These are phyloP conservation scores for Clarias gariepinus DNA, from an alignment of 2,113 vertebrate species.

Conservation along the genomic window DNA sequence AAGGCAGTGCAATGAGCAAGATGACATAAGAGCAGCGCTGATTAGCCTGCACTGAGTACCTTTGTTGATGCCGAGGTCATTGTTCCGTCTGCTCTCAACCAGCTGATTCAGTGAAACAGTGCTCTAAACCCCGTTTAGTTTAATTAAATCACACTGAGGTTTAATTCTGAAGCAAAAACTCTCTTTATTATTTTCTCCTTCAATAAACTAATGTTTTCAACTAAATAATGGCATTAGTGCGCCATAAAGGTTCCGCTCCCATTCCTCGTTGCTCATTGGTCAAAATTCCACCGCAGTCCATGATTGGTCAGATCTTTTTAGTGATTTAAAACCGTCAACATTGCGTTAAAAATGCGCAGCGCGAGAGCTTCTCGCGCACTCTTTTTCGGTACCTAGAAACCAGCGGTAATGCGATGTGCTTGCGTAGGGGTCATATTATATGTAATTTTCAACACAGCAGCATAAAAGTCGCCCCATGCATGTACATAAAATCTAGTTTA, in stretches of 20 bases:
- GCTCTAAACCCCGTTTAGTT: too few species aligned
- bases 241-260: slow-evolving; percentile 34
- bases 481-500: not conserved
- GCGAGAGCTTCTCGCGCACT: too few species aligned
- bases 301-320: slow-evolving; percentile 37
- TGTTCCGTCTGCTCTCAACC: slow-evolving; percentile 26
- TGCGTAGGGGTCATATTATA: not conserved
- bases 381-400: not conserved
- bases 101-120: not conserved
- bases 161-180: not conserved
- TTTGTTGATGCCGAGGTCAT: slow-evolving; percentile 77
- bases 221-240: slow-evolving; percentile 38
- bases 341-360: slow-evolving; percentile 37
- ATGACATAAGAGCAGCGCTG: not conserved
- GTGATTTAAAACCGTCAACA: not conserved
- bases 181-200: not conserved
- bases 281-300: not conserved
- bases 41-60: slow-evolving; percentile 52
- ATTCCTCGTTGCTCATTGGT: slow-evolving; percentile 35
- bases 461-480: not conserved
- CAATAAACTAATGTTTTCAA: slow-evolving; percentile 18
- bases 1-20: not conserved
- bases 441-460: not conserved
- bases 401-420: not conserved
- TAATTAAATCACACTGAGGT: not conserved